Conservation (phyloP, 1,140 invertebrate species). For the Sinonovacula constricta region DNA sequence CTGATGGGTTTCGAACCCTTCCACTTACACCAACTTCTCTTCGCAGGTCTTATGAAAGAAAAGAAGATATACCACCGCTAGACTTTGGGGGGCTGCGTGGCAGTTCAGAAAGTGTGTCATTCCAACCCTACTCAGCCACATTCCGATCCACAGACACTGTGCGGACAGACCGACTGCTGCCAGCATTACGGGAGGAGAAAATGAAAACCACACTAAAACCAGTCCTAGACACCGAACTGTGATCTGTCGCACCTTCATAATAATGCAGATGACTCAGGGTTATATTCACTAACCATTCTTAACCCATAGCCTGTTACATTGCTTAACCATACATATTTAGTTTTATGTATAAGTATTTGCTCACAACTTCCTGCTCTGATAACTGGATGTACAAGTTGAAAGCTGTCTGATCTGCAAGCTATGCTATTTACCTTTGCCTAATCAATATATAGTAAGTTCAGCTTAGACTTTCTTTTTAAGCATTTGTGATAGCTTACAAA, state of each 20-base stretch:
- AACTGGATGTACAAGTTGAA: too few species aligned
- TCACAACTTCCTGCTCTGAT: too few species aligned
- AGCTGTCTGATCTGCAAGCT: too few species aligned
- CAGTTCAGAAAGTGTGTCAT: constrained; percentile 62
- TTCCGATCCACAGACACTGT: constrained; percentile 63
- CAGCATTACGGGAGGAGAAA: constrained; percentile 26
- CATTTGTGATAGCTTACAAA: too few species aligned
- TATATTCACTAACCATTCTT: too few species aligned
- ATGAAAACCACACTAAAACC: constrained; percentile 42
- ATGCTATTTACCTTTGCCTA: too few species aligned
- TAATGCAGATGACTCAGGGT: too few species aligned
- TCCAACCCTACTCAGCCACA: constrained; percentile 58
- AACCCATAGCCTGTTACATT: too few species aligned
- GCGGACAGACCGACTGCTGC: constrained; percentile 32
- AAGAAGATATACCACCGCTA: constrained; percentile 56
- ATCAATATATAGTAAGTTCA: too few species aligned
- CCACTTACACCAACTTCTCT: constrained; percentile 58
- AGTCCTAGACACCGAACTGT: constrained; percentile 57
- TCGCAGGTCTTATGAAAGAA: constrained; percentile 30
- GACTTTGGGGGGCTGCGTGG: constrained; percentile 57
- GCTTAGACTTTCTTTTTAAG: too few species aligned
- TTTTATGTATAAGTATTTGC: too few species aligned
- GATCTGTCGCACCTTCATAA: constrained; percentile 4
- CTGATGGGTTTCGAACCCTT: constrained; percentile 46
- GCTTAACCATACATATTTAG: too few species aligned